A percentile compares a stretch with the other conserved stretches of the same genome.
These are phyloP conservation scores for Acanthornis magna DNA, from an alignment of 2,797 vertebrate genomes.

Conservation along the genomic window DNA sequence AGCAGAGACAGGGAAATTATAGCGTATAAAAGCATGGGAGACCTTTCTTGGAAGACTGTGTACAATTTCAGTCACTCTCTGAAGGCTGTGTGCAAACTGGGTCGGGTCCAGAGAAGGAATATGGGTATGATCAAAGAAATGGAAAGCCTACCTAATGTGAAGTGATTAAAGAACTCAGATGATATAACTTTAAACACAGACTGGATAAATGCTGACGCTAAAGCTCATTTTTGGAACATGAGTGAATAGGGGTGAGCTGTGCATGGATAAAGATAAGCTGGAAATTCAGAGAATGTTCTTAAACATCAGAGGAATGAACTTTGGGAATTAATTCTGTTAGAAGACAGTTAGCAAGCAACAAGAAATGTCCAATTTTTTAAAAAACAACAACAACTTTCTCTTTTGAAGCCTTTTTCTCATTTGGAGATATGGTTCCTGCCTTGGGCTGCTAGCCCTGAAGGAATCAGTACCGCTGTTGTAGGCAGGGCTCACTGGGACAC, in stretches of 20 bases:
- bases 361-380: neutral
- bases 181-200: neutral
- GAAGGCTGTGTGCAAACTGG: neutral
- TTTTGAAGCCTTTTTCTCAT: neutral
- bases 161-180: slow-evolving; percentile 25
- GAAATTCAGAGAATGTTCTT: slow-evolving; percentile 9
- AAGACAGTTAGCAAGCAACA: neutral
- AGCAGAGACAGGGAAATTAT: neutral
- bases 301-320: slow-evolving; percentile 2
- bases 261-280: slow-evolving; percentile 32
- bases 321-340: neutral
- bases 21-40: neutral
- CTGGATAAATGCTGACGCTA: neutral
- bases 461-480: neutral
- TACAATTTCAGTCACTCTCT: neutral
- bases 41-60: neutral
- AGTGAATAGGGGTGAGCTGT: neutral
- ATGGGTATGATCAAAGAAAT: slow-evolving; percentile 19
- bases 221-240: slow-evolving; percentile 36
- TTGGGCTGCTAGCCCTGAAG: neutral
- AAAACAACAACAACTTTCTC: neutral
- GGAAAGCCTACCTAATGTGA: neutral
- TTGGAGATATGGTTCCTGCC: neutral
- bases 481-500: neutral
- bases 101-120: neutral